These are phyloP conservation scores for Aurelia coerulea DNA, from an alignment of 30 jellyfish, hydroid and myxozoan species.

Conservation along the genomic window DNA sequence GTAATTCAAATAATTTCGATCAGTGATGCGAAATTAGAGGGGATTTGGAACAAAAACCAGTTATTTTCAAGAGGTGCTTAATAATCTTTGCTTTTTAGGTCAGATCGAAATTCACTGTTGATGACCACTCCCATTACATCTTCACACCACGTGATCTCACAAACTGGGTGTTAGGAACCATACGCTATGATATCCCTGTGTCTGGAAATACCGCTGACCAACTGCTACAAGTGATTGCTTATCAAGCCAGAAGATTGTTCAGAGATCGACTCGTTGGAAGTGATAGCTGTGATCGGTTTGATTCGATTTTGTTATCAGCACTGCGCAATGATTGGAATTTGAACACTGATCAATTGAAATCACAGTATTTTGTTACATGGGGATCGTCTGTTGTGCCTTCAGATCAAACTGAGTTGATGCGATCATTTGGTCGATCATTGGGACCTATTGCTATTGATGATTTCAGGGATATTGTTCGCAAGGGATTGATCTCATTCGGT, in stretches of 20 bases:
- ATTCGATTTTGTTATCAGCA: constrained; percentile 66
- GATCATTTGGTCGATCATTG: constrained; percentile 87
- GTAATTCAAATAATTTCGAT: too few relatives aligned
- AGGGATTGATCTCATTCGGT: constrained; percentile 92
- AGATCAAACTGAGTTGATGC: constrained; percentile 66
- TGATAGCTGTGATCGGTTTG: constrained; percentile 83
- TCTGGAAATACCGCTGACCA: constrained; percentile 73
- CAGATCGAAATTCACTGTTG: constrained; percentile 85
- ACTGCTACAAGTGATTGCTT: constrained; percentile 72
- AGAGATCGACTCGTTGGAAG: constrained; percentile 93
- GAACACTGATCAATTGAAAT: constrained; percentile 42
- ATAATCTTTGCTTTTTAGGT: constrained; percentile 36
- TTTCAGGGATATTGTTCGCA: constrained; percentile 78
- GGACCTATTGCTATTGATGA: constrained; percentile 79
- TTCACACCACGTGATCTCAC: constrained; percentile 96
- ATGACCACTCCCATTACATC: constrained; percentile 89
- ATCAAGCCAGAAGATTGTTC: constrained; percentile 83
- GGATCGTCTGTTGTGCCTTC: constrained; percentile 82
- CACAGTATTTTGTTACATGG: constrained; percentile 88
- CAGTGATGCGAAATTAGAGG: too few relatives aligned
- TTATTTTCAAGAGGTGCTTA: too few relatives aligned
- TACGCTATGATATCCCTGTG: constrained; percentile 77
- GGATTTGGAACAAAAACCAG: too few relatives aligned
- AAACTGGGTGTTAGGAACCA: constrained; percentile 85
- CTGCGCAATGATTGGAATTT: constrained; percentile 91